Conservation (phyloP, 1,140 invertebrate genomes). For the Apocrypta bakeri region DNA sequence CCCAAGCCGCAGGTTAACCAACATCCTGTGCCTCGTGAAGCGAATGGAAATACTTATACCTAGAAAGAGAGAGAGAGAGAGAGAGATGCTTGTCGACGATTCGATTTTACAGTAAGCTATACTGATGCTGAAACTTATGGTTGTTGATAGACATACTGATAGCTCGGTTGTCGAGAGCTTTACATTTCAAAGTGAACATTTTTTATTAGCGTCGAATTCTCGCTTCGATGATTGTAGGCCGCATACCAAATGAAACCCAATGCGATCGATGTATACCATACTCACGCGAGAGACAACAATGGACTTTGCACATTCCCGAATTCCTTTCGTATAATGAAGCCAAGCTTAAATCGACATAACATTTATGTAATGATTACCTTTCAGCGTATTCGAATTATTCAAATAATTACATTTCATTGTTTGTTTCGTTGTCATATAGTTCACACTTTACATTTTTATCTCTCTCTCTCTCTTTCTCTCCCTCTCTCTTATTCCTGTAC, state of each 20-base stretch:
- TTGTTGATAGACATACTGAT: not conserved
- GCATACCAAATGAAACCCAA: too few relatives aligned
- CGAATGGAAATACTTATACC: not conserved
- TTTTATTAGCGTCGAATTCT: too few relatives aligned
- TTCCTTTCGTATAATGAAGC: not conserved
- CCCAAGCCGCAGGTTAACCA: slow-evolving; percentile 4
- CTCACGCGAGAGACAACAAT: too few relatives aligned
- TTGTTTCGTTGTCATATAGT: not conserved
- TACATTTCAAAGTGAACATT: too few relatives aligned
- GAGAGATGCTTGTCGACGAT: not conserved
- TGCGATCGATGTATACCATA: too few relatives aligned
- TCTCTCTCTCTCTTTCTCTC: too few relatives aligned
- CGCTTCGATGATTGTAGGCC: too few relatives aligned
- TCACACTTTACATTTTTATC: not conserved
- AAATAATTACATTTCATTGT: too few relatives aligned
- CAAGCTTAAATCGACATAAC: not conserved
- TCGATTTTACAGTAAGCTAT: not conserved
- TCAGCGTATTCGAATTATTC: too few relatives aligned
- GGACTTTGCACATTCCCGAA: not conserved
- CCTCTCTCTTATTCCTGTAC: too few relatives aligned
- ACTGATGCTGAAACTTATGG: not conserved
- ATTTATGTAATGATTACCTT: not conserved
- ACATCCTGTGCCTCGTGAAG: not conserved
- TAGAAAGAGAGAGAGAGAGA: not conserved
- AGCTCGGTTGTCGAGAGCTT: too few relatives aligned